Conservation (phyloP, 64 coral and sea anemone genomes). For the Orbicella faveolata region DNA sequence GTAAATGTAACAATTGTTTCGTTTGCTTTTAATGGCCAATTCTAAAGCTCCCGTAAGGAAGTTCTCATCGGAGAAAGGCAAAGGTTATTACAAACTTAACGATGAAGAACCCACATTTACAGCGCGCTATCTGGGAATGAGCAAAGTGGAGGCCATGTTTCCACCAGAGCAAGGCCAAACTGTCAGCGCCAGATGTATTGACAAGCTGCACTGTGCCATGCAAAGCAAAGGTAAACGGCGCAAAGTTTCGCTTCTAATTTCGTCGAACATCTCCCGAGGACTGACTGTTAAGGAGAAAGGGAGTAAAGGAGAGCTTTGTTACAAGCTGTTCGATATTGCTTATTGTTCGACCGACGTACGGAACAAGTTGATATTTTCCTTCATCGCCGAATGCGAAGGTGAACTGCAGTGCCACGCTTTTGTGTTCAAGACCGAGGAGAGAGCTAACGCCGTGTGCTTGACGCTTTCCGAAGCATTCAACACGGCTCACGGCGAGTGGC, state of each 20-base stretch:
- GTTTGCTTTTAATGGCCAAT: background rate
- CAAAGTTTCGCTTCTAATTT: constrained; percentile 75
- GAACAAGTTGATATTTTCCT: constrained; percentile 66
- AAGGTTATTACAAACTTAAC: constrained; percentile 66
- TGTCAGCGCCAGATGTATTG: constrained; percentile 33
- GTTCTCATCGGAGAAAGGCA: constrained; percentile 64
- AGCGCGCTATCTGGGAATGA: constrained; percentile 66
- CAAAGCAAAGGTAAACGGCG: constrained; percentile 18
- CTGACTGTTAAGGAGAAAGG: constrained; percentile 56
- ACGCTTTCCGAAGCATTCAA: constrained; percentile 71
- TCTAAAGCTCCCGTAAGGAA: constrained; percentile 22
- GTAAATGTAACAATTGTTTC: background rate
- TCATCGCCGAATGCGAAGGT: constrained; percentile 67
- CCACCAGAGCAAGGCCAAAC: constrained; percentile 39
- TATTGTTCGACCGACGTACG: constrained; percentile 69
- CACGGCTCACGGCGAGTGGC: constrained; percentile 66
- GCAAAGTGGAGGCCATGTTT: constrained; percentile 25
- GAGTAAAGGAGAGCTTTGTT: constrained; percentile 40
- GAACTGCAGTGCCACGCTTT: constrained; percentile 72
- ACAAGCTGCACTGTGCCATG: constrained; percentile 38
- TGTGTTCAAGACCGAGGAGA: constrained; percentile 56
- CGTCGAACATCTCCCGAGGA: constrained; percentile 73
- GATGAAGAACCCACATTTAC: constrained; percentile 67
- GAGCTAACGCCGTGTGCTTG: constrained; percentile 56
- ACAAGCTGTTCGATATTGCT: constrained; percentile 74